Percentiles rank a stretch among this genome's conserved stretches.
phyloP scores from a whole-genome alignment of 2,113 vertebrate genomes.

The Quiscalus mexicanus region DNA sequence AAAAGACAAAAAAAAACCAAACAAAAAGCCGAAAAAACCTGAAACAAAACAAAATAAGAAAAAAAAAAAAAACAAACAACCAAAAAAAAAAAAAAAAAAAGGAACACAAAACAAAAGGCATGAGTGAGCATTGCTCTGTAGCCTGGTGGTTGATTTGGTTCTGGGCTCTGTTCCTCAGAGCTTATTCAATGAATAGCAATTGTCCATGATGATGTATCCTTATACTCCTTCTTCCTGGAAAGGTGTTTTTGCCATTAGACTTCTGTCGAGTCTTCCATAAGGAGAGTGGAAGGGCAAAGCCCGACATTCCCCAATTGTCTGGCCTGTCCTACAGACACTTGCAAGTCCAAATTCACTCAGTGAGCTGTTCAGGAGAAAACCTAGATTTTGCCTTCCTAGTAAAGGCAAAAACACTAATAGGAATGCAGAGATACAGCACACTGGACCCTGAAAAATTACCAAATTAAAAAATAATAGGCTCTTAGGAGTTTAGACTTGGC shows the following conservation, averaged over 20 bases:
- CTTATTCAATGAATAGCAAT: background rate
- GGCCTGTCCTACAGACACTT: background rate
- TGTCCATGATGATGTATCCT: background rate
- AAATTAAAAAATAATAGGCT: background rate
- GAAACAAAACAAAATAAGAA: background rate
- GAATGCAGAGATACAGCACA: background rate
- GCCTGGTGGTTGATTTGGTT: background rate
- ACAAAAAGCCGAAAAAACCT: accelerated
- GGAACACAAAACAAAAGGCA: background rate
- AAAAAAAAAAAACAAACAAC: no score
- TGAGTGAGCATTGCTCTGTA: background rate
- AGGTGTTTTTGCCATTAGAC: background rate
- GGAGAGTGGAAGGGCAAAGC: background rate
- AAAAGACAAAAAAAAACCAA: background rate
- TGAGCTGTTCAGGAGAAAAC: background rate
- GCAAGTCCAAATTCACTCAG: background rate
- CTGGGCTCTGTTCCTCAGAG: background rate
- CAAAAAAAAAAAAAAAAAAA: no score
- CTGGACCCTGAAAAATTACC: background rate
- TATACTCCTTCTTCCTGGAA: background rate
- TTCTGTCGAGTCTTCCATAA: background rate
- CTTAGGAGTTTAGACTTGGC: background rate
- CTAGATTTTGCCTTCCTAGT: background rate
- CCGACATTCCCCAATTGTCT: background rate
- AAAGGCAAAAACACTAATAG: background rate